Evolutionary conservation across 2,113 vertebrate species (phyloP).

Genomic region (Tor tambroides): DNA sequence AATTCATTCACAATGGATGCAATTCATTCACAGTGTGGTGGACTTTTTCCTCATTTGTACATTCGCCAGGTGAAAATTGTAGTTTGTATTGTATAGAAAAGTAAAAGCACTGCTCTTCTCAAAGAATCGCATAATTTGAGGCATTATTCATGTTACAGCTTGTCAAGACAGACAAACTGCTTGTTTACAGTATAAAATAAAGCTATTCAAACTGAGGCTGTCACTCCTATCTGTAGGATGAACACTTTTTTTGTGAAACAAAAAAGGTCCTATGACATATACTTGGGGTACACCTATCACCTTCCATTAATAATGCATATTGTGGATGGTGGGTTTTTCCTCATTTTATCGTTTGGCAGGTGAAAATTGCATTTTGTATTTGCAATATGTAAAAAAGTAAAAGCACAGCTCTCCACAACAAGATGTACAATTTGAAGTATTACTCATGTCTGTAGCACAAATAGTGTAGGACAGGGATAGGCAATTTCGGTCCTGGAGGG

Average conservation of each 20-base stretch:
- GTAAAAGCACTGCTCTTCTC: background rate
- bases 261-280: background rate
- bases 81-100: background rate
- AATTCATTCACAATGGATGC: background rate
- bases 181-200: background rate
- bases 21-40: background rate
- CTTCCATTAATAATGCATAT: background rate
- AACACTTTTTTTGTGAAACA: background rate
- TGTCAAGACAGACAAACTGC: background rate
- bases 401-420: too few species aligned
- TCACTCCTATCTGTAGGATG: background rate
- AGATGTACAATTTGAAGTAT: too few species aligned
- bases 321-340: background rate
- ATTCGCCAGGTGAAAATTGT: background rate
- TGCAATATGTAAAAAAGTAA: background rate
- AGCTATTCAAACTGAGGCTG: background rate
- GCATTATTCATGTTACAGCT: background rate
- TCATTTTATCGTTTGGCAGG: background rate
- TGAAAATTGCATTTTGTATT: background rate
- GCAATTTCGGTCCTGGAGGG: too few species aligned
- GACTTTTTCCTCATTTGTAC: background rate
- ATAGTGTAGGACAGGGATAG: too few species aligned
- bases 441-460: too few species aligned
- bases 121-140: background rate
- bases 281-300: background rate